Percentiles rank a stretch among this genome's conserved stretches.
Conservation (phyloP, 2,797 vertebrate genomes). For the Dryobates pubescens region DNA sequence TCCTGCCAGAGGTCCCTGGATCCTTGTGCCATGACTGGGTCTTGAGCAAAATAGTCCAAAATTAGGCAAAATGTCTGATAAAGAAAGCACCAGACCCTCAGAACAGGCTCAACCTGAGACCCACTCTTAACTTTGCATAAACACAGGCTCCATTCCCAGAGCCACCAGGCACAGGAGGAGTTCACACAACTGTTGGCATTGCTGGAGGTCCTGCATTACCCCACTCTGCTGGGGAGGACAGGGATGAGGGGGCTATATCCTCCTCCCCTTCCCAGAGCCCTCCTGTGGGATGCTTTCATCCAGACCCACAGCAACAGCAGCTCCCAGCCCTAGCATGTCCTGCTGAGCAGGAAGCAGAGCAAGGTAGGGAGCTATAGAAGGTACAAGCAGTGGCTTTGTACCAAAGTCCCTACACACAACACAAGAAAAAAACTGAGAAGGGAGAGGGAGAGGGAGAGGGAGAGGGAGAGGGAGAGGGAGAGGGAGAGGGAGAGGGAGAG, state of each 20-base stretch:
- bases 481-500: no score
- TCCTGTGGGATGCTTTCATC: no score
- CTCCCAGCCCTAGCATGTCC: neutral
- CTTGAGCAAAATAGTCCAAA: neutral
- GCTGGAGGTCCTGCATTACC: neutral
- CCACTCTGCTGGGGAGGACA: neutral
- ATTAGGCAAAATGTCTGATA: neutral
- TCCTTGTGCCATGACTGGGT: accelerated
- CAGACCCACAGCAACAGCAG: neutral
- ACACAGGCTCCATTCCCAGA: accelerated
- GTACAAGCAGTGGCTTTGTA: neutral
- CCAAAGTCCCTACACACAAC: neutral
- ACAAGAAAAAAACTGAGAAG: neutral
- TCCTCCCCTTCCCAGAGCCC: neutral
- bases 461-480: no score
- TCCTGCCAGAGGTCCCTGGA: neutral
- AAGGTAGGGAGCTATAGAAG: neutral
- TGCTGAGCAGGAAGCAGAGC: neutral
- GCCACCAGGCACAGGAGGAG: neutral
- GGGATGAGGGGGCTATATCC: neutral
- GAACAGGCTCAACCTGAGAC: neutral
- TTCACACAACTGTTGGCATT: neutral
- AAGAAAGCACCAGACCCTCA: accelerated
- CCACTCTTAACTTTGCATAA: neutral
- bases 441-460: neutral